Conservation (phyloP, 1,140 invertebrate species). For the Tetragnatha versicolor region DNA sequence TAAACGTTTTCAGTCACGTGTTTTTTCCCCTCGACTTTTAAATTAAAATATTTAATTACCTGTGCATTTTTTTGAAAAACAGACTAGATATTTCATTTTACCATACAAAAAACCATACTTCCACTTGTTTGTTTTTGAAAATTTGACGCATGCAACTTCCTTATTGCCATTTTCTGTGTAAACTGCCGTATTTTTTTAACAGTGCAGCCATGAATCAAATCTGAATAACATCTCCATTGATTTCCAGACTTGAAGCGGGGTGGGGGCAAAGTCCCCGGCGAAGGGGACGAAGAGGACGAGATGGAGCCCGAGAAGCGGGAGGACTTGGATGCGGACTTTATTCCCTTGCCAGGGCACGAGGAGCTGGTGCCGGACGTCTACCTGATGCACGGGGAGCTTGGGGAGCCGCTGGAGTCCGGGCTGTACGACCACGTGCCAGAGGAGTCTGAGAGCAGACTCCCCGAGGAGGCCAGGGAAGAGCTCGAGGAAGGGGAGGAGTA, state of each 20-base stretch:
- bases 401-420: conserved; percentile 32
- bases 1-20: too few relatives aligned
- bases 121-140: too few relatives aligned
- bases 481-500: not conserved
- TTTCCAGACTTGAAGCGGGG: not conserved
- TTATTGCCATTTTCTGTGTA: not conserved
- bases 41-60: too few relatives aligned
- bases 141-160: too few relatives aligned
- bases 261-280: not conserved
- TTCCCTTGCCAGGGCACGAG: conserved; percentile 34
- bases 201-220: not conserved
- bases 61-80: too few relatives aligned
- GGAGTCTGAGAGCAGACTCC: conserved; percentile 5
- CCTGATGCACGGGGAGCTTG: conserved; percentile 32
- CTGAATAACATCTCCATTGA: not conserved
- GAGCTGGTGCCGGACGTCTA: conserved; percentile 37
- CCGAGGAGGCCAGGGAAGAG: not conserved
- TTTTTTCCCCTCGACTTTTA: too few relatives aligned
- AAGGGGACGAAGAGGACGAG: conserved; percentile 1
- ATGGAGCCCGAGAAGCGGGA: conserved; percentile 33
- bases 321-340: conserved; percentile 44
- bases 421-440: conserved; percentile 33
- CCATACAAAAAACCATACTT: not conserved
- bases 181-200: not conserved
- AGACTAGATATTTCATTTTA: too few relatives aligned